Base-by-base conservation (phyloP, 2,888 invertebrate species). In the Phalera bucephala region DNA sequence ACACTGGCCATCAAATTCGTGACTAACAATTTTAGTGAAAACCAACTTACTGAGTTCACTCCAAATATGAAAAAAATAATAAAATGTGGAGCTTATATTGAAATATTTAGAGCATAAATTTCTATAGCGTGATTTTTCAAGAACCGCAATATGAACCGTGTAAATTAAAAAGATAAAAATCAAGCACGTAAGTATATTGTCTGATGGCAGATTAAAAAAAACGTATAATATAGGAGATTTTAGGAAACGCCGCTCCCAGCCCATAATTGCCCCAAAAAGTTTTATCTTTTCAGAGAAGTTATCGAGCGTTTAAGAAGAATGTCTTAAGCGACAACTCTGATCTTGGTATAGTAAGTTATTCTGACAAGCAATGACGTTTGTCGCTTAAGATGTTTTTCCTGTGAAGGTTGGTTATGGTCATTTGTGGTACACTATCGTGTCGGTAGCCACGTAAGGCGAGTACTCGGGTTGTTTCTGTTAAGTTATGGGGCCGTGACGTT, bases 201-300 rank as follows among this genome's bases (percentile, higher is more conserved):
- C 68, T 75, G 84, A 86, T 86, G 69, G 31, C 28, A 78, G 85
- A 85, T 85, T 83, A 83, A 75, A 71, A 63, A 52, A 50, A 62
- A 48, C 45, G 59, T 63, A 60, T 72, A 73, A 77, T 72, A 74
- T 77, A 73, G 73, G 63, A 64, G 72, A 81, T 86, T 86, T 86
- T 85, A 81, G 85, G 84, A 85, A 85, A 82, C 73, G 63, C 83
- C 80, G 82, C 81, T 72, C 58, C 61, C 57, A 71, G 53, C 51
- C 78, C 75, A 76, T 86, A 87, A 87, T 85, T 86, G 87, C 84
- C 58, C 62, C 51, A 70, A 75, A 56, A 73, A 72, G 59, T 79
- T 86, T 17, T 83, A 87, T 84, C 80, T 83, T 62, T 88, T 86
- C 87, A 75, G 64, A 72, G 87, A 87, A 88, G 56, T 74, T n/a